These are phyloP conservation scores for Netelia virgata DNA, from an alignment of 2,888 invertebrate species.

Conservation along the genomic window DNA sequence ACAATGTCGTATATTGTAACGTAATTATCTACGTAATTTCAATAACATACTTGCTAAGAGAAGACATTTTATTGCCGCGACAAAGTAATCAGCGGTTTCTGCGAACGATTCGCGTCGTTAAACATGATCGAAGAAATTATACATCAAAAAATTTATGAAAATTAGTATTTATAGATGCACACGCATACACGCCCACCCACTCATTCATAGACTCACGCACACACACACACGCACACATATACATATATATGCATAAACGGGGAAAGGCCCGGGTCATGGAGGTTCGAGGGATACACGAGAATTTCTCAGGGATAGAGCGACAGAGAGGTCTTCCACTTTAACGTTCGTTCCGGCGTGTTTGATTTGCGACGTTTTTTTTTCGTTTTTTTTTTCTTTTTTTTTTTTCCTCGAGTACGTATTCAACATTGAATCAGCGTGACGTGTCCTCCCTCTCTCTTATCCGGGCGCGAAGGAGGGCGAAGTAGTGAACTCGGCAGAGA, in stretches of 20 bases:
- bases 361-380: conserved; percentile 22
- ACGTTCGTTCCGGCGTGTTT: conserved; percentile 36
- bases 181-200: neutral
- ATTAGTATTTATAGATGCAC: neutral
- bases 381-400: conserved; percentile 6
- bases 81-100: neutral
- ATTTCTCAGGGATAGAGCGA: conserved; percentile 12
- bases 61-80: neutral
- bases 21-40: neutral
- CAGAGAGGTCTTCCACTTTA: conserved; percentile 1
- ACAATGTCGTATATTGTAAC: neutral
- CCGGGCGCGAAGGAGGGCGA: neutral
- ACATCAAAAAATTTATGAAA: neutral
- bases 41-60: neutral
- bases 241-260: neutral
- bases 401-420: conserved; percentile 1
- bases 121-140: neutral
- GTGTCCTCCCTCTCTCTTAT: neutral
- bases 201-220: neutral
- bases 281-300: conserved; percentile 47
- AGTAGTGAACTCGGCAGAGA: neutral
- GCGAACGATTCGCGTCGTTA: neutral
- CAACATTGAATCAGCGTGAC: conserved; percentile 27
- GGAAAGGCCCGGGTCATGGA: conserved; percentile 4
- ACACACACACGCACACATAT: neutral